Conservation (phyloP, 2,797 vertebrate genomes). For the Enteromius radiatus region DNA sequence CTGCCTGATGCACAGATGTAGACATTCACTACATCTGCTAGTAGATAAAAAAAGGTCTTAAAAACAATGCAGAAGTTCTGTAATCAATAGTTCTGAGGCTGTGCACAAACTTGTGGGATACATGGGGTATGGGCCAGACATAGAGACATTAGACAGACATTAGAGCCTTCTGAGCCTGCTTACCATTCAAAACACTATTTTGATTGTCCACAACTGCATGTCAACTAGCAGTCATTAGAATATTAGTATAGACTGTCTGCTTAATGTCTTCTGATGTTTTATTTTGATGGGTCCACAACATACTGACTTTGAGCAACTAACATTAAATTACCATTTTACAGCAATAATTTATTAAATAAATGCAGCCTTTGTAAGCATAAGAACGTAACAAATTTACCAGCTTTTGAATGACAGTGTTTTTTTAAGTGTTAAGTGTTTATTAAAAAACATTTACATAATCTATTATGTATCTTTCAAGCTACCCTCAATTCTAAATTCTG, state of each 20-base stretch:
- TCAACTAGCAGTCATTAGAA: too few species aligned
- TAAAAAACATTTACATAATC: neutral
- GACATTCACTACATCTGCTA: neutral
- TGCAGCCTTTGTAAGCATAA: neutral
- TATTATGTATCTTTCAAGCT: neutral
- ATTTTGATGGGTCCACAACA: too few species aligned
- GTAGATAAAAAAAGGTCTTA: conserved; percentile 10
- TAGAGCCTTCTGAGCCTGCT: neutral
- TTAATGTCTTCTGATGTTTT: too few species aligned
- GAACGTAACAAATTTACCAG: neutral
- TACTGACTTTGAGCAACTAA: too few species aligned
- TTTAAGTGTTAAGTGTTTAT: neutral
- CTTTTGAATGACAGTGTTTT: neutral
- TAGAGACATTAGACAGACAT: too few species aligned
- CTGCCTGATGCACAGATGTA: conserved; percentile 1
- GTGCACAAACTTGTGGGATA: neutral
- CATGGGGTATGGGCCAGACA: neutral
- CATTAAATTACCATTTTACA: too few species aligned
- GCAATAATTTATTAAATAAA: neutral
- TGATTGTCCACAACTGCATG: too few species aligned
- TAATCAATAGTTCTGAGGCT: neutral
- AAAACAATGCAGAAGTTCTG: conserved; percentile 6
- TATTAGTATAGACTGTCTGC: too few species aligned
- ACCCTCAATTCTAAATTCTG: neutral
- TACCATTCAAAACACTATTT: neutral